Evolutionary conservation across 2,113 vertebrate species (phyloP).

Genomic region (Salvator merianae): DNA sequence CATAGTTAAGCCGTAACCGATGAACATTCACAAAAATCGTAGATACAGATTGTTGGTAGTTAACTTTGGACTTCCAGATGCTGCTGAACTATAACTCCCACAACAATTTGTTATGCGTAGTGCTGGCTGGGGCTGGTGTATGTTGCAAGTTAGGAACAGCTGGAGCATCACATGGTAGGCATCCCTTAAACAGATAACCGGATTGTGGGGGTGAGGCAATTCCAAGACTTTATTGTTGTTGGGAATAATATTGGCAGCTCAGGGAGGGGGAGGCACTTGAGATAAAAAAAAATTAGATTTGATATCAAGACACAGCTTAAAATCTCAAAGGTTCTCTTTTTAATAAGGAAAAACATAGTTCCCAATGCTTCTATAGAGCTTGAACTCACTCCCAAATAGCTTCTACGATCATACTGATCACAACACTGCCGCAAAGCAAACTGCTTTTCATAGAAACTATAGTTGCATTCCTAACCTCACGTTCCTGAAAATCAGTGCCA

Average conservation of each 20-base stretch:
- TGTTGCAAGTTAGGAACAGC: too few species aligned
- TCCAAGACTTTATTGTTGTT: not conserved
- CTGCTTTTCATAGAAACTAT: not conserved
- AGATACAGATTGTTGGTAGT: not conserved
- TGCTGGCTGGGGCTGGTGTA: too few species aligned
- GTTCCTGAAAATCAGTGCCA: too few species aligned
- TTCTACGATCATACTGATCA: not conserved
- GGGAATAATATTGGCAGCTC: not conserved
- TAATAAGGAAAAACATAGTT: not conserved
- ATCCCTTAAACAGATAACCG: too few species aligned
- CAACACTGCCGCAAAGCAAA: not conserved
- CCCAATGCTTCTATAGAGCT: too few species aligned
- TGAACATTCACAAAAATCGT: not conserved
- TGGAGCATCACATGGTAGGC: too few species aligned
- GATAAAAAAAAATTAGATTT: not conserved
- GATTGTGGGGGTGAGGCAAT: not conserved
- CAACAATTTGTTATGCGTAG: too few species aligned
- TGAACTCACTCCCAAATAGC: not conserved
- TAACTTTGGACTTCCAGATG: too few species aligned
- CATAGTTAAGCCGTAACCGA: not conserved
- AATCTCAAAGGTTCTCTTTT: not conserved
- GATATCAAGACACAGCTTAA: not conserved
- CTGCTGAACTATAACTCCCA: too few species aligned
- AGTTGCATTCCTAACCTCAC: too few species aligned
- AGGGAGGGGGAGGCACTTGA: not conserved